A percentile compares a stretch with the other conserved stretches of the same genome.
Conservation (phyloP, 2,888 invertebrate genomes). For the Isotomurus palustris region DNA sequence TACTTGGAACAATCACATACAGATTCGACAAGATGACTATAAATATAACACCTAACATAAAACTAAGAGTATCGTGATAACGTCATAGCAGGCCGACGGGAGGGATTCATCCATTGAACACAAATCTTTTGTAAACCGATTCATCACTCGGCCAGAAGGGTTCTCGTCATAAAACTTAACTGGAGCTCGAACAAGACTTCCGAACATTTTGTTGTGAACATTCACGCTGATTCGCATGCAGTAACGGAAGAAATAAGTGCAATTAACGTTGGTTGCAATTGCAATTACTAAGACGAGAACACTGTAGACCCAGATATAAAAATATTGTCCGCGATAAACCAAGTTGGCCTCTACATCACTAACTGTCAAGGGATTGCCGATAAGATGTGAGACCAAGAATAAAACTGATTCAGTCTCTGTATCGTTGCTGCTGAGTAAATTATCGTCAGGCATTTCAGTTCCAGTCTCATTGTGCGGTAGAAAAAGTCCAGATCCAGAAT, state of each 20-base stretch:
- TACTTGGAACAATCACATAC: conserved; percentile 15
- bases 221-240: conserved; percentile 51
- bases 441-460: not conserved
- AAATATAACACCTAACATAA: conserved; percentile 53
- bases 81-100: conserved; percentile 50
- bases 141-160: conserved; percentile 62
- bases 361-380: too few species aligned
- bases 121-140: conserved; percentile 79
- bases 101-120: conserved; percentile 70
- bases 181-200: conserved; percentile 51
- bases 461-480: not conserved
- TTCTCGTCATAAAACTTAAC: conserved; percentile 47
- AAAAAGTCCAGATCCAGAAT: too few species aligned
- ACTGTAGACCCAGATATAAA: conserved; percentile 50
- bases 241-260: conserved; percentile 48
- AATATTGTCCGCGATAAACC: conserved; percentile 30
- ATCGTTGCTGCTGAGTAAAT: not conserved
- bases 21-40: conserved; percentile 52
- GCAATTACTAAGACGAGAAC: conserved; percentile 47
- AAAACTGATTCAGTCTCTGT: too few species aligned
- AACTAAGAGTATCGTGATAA: conserved; percentile 60
- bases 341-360: too few species aligned
- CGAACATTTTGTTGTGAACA: conserved; percentile 54
- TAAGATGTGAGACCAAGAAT: too few species aligned
- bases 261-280: conserved; percentile 21